Evolutionary conservation across 2,797 vertebrate genomes (phyloP), one percentile per base, ranked within the genome.

Genomic region (Leuciscus waleckii): DNA sequence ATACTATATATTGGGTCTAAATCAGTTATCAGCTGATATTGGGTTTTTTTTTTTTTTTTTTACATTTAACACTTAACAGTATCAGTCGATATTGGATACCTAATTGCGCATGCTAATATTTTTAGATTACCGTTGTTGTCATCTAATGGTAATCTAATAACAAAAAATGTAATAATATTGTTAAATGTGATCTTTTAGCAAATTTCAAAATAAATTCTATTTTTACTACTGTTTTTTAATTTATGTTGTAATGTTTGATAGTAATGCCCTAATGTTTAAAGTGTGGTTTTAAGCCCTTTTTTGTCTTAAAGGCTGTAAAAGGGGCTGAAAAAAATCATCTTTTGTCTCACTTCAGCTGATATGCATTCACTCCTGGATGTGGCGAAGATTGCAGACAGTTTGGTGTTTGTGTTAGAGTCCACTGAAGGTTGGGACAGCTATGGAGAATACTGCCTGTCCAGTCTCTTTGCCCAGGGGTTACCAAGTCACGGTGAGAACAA

Each of bases 401-500:
- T 99, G 69, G 88, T 99, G 9, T 98, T 99, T 90, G 89, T 99
- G 67, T 90, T 99, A 89, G 97, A 99, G 81, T 89, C 96, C 0
- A 82, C 89, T 5, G 97, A 97, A 79, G 98, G 96, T 54, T 99
- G 98, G 98, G 98, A 99, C 91, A 95, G 90, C 23, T 93, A 95
- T 5, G 98, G 98, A 56, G 97, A 99, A 9, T 93, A 97, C 90
- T 97, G 97, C 90, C 96, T 99, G n/a, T 98, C 98, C 83, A 98
- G 97, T 87, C 94, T 99, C 37, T 99, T 99, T 1, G 96, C 97
- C 2, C 98, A 99, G 87, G 98, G 98, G 1, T 96, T 99, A 76
- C 97, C 98, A 61, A 99, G 94, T 87, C 95, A 97, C 0, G 96
- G 98, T 99, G 91, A 94, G 96, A 49, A 37, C 13, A 21, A 68